Conservation (phyloP, 2,888 invertebrate species). For the Incurvaria masculella region DNA sequence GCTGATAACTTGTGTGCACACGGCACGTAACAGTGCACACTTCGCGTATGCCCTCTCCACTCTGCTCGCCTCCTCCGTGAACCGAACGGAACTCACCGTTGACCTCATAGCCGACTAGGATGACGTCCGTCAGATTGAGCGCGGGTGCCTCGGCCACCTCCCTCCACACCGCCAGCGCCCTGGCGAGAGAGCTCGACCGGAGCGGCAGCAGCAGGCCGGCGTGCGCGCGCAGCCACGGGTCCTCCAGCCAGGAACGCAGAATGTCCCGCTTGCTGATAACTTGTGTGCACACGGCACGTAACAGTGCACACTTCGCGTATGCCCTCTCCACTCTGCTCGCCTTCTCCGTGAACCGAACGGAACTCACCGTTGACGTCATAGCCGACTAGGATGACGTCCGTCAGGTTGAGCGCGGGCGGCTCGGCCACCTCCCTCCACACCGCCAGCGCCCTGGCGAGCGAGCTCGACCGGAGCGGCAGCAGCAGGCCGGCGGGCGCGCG, state of each 20-base stretch:
- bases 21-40: too few species aligned
- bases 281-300: too few species aligned
- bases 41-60: too few species aligned
- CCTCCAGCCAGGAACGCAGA: slow-evolving; percentile 40
- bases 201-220: slow-evolving; percentile 44
- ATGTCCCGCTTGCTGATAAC: slow-evolving; percentile 30
- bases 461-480: slow-evolving; percentile 39
- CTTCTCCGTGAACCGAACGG: background rate
- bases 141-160: slow-evolving; percentile 31
- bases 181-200: slow-evolving; percentile 33
- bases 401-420: slow-evolving; percentile 31
- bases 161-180: slow-evolving; percentile 43
- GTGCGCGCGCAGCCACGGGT: slow-evolving; percentile 43
- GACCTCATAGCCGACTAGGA: slow-evolving; percentile 45
- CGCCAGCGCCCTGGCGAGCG: slow-evolving; percentile 35
- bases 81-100: slow-evolving; percentile 45
- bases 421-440: slow-evolving; percentile 41
- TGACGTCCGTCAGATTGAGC: slow-evolving; percentile 36
- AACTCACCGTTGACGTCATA: slow-evolving; percentile 44
- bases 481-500: slow-evolving; percentile 43
- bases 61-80: too few species aligned
- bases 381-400: slow-evolving; percentile 43
- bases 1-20: too few species aligned
- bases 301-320: too few species aligned
- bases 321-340: too few species aligned